Evolutionary conservation across 2,113 vertebrate genomes (phyloP), one percentile per base, ranked within the genome.

Genomic region (Setophaga coronata): DNA sequence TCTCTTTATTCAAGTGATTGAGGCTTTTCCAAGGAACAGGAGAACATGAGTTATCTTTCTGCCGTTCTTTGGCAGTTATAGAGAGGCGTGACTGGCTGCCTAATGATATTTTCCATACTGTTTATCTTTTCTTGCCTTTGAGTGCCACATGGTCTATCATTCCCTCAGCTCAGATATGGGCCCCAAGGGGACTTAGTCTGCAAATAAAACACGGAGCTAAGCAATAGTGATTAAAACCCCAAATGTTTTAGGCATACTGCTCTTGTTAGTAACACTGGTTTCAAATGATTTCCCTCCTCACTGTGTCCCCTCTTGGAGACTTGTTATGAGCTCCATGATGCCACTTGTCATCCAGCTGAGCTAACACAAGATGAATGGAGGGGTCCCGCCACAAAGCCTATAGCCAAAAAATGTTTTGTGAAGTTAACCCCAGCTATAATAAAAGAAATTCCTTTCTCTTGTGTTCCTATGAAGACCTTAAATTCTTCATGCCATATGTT

Each of bases 51-150:
- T 58, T 95, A 83, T 90, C 57, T 92, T 86, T 95, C 79, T 82
- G 48, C 42, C 58, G n/a, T 6, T 88, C 65, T 86, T 67, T 84
- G 92, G 69, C 73, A 93, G 33, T 84, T 91, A 47, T 11, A 74
- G 38, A 60, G 81, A 78, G 81, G 60, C 1, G 0, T 84, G 65
- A 87, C 72, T 87, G 81, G 40, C 36, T 79, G 40, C 40, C 83
- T 82, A 82, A 93, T 85, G 93, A 71, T 74, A 91, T 91, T 94
- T 95, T 95, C 91, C 69, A 28, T 66, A 64, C 5, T 95, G 65
- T 72, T 95, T 95, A 93, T 93, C 81, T 85, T 91, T 57, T 79
- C 31, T 93, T 83, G 82, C n/a, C 34, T 74, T 74, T 82, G 56
- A 87, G 81, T 82, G 38, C 69, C 72, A 69, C 70, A 86, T 42